A percentile compares a stretch with the other conserved stretches of the same genome.
phyloP scores from a whole-genome alignment of 2,888 invertebrate species.

The Entomobrya proxima region DNA sequence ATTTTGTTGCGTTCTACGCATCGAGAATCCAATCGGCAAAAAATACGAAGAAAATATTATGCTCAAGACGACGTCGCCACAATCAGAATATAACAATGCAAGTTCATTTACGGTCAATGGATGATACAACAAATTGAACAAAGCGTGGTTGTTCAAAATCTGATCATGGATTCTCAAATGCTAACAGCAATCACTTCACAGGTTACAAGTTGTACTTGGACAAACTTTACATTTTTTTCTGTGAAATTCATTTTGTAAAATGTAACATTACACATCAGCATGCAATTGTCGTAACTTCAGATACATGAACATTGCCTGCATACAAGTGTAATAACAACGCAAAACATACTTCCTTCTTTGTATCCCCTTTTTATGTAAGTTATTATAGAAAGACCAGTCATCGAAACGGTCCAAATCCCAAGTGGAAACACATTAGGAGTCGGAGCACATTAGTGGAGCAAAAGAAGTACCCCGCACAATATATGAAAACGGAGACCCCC shows the following conservation, averaged over 20 bases:
- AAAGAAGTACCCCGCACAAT: background rate
- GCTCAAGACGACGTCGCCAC: too few relatives aligned
- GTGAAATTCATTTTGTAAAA: too few relatives aligned
- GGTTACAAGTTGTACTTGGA: too few relatives aligned
- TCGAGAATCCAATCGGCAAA: too few relatives aligned
- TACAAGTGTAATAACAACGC: background rate
- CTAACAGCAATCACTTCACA: too few relatives aligned
- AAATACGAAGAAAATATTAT: too few relatives aligned
- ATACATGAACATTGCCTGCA: background rate
- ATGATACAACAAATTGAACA: too few relatives aligned
- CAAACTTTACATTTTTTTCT: too few relatives aligned
- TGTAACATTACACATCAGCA: background rate
- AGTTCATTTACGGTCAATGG: background rate
- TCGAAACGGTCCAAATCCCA: conserved; percentile 39
- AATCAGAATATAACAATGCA: too few relatives aligned
- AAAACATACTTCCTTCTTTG: background rate
- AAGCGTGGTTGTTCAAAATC: too few relatives aligned
- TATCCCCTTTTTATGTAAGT: conserved; percentile 39
- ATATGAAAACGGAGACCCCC: background rate
- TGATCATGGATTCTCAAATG: too few relatives aligned
- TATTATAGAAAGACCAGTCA: conserved; percentile 4
- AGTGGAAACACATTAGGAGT: conserved; percentile 69
- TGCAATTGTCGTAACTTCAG: background rate
- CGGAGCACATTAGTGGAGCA: conserved; percentile 67
- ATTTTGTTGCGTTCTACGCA: background rate